A percentile compares a stretch with the other conserved stretches of the same genome.
Conservation (phyloP, 35 echinoderm and acorn worm genomes). For the Ophioderma brevispina region DNA sequence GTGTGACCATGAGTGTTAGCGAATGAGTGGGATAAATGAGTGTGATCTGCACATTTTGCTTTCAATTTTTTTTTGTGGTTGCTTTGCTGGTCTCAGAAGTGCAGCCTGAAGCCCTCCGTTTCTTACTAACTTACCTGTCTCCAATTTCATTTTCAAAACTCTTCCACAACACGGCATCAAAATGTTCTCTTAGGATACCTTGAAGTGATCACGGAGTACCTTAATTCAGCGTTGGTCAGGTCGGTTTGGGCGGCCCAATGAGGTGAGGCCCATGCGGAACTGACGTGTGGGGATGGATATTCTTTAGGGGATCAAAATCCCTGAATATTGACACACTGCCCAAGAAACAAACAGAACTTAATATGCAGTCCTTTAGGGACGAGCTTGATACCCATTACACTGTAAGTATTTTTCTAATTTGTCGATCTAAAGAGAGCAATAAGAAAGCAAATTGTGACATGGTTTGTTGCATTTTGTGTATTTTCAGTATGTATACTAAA, state of each 20-base stretch:
- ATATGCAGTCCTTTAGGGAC: no score
- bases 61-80: no score
- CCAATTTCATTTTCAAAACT: slow-evolving; percentile 95
- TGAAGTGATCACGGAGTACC: slow-evolving; percentile 71
- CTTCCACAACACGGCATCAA: slow-evolving; percentile 78
- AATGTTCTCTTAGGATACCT: slow-evolving; percentile 66
- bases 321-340: slow-evolving; percentile 90
- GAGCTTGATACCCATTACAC: no score
- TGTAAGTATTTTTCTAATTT: no score
- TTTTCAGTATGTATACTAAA: no score
- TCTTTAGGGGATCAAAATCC: slow-evolving; percentile 90
- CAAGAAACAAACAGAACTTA: background rate
- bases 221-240: slow-evolving; percentile 76
- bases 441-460: no score
- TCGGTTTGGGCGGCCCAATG: slow-evolving; percentile 79
- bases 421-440: no score
- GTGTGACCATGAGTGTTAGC: no score
- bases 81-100: background rate
- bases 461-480: no score
- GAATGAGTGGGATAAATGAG: no score
- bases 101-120: background rate
- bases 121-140: slow-evolving; percentile 69
- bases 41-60: no score
- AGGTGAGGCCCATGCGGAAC: slow-evolving; percentile 89
- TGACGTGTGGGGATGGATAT: slow-evolving; percentile 84